phyloP scores from a whole-genome alignment of 2,888 invertebrate genomes.

The Pocota personata region DNA sequence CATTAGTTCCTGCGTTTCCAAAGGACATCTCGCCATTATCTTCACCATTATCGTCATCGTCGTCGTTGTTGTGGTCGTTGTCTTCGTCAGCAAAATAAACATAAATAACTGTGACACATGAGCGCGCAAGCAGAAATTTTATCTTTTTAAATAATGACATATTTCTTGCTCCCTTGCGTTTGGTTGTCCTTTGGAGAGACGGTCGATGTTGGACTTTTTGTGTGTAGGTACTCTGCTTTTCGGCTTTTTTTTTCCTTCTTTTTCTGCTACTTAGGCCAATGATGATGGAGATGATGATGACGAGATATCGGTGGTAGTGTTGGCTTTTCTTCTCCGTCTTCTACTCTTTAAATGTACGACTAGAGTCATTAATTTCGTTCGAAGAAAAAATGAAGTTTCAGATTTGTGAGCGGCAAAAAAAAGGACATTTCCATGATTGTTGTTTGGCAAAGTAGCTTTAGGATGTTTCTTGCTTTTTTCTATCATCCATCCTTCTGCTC shows the following conservation, averaged over 20 bases:
- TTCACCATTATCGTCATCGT: constrained; percentile 55
- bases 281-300: constrained; percentile 62
- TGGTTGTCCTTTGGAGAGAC: not conserved
- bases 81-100: constrained; percentile 67
- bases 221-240: not conserved
- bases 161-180: constrained; percentile 66
- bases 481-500: constrained; percentile 25
- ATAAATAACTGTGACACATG: constrained; percentile 71
- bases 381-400: constrained; percentile 49
- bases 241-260: not conserved
- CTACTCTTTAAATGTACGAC: not conserved
- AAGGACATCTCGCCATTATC: constrained; percentile 44
- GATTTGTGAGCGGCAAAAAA: constrained; percentile 24
- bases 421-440: constrained; percentile 66
- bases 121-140: constrained; percentile 72
- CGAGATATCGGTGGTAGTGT: constrained; percentile 57
- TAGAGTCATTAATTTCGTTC: constrained; percentile 65
- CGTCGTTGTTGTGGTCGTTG: constrained; percentile 18
- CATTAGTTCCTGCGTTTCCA: constrained; percentile 41
- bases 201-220: not conserved
- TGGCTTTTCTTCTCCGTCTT: not conserved
- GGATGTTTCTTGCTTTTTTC: constrained; percentile 37
- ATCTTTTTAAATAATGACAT: constrained; percentile 74
- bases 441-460: constrained; percentile 69
- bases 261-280: constrained; percentile 15